Evolutionary conservation across 2,888 invertebrate species (phyloP).

Genomic region (Belgica antarctica): DNA sequence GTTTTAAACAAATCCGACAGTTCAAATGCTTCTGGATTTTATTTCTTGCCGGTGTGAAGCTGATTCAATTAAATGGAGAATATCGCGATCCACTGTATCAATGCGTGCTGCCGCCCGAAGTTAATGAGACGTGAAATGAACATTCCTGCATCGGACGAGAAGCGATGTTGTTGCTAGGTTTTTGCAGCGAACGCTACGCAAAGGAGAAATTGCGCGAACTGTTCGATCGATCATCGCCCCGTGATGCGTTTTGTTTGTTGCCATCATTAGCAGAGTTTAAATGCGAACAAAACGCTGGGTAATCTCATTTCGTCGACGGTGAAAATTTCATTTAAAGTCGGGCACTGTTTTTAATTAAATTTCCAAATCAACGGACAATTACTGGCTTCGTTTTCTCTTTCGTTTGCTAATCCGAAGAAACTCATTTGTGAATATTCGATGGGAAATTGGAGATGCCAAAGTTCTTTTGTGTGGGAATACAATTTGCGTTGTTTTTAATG

Average conservation of each 20-base stretch:
- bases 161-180: neutral
- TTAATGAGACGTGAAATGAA: slow-evolving; percentile 6
- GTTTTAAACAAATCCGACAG: neutral
- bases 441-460: too few relatives aligned
- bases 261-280: neutral
- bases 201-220: slow-evolving; percentile 2
- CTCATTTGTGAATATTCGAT: too few relatives aligned
- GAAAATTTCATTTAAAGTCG: too few relatives aligned
- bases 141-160: neutral
- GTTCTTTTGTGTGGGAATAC: too few relatives aligned
- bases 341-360: too few relatives aligned
- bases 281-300: too few relatives aligned
- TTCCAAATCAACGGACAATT: too few relatives aligned
- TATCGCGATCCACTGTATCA: neutral
- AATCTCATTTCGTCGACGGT: too few relatives aligned
- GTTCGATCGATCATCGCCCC: neutral
- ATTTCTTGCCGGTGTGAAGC: neutral
- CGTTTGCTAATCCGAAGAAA: too few relatives aligned
- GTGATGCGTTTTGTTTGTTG: neutral
- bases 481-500: too few relatives aligned
- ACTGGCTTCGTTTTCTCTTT: too few relatives aligned
- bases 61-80: neutral
- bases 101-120: neutral
- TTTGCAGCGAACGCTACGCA: neutral
- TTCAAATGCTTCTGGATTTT: slow-evolving; percentile 2